phyloP scores from a whole-genome alignment of 2,797 vertebrate species.

The Onychomys arenicola region DNA sequence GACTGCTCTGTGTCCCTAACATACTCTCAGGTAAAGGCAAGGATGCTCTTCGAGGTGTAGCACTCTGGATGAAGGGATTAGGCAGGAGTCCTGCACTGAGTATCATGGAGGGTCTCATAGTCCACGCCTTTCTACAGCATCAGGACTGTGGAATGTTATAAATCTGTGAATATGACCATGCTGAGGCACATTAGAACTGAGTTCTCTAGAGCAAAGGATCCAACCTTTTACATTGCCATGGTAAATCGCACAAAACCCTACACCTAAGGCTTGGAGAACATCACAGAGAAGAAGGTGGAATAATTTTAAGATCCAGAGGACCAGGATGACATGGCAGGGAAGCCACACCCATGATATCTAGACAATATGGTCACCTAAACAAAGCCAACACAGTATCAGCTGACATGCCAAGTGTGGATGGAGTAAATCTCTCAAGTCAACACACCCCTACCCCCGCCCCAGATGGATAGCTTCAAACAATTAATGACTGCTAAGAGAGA shows the following conservation, averaged over 20 bases:
- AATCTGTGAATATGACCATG: background rate
- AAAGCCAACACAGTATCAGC: background rate
- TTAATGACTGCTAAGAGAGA: background rate
- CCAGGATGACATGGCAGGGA: background rate
- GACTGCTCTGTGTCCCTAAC: background rate
- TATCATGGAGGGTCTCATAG: background rate
- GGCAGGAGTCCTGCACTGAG: background rate
- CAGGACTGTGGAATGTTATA: background rate
- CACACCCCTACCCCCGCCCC: background rate
- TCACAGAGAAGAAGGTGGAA: background rate
- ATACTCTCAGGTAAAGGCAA: background rate
- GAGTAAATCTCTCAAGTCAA: background rate
- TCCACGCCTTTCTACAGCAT: background rate
- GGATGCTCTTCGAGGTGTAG: background rate
- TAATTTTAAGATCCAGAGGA: background rate
- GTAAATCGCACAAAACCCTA: background rate
- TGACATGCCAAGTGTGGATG: background rate
- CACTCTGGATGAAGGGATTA: background rate
- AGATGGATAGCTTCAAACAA: background rate
- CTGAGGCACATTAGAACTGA: conserved; percentile 1
- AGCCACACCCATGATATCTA: background rate
- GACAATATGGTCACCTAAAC: background rate
- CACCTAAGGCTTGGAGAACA: background rate
- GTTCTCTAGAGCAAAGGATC: background rate
- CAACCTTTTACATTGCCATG: background rate